phyloP scores from a whole-genome alignment of 2,888 invertebrate species.

The Caenorhabditis drosophilae region DNA sequence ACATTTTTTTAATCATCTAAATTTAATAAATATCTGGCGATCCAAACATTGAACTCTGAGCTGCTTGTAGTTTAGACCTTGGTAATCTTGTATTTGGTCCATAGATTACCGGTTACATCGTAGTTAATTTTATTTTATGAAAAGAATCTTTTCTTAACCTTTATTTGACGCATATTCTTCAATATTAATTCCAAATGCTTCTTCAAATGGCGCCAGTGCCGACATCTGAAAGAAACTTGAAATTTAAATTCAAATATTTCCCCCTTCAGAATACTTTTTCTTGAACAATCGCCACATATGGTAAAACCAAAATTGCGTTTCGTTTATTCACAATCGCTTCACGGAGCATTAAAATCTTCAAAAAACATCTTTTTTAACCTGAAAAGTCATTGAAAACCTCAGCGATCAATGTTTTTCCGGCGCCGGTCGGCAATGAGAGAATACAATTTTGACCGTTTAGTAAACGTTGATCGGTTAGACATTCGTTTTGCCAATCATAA shows the following conservation, averaged over 20 bases:
- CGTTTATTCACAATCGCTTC: conserved; percentile 82
- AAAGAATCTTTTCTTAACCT: no score
- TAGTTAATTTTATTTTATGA: no score
- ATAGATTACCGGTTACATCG: no score
- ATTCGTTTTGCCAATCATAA: conserved; percentile 89
- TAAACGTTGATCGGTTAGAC: conserved; percentile 81
- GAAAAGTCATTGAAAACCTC: conserved; percentile 76
- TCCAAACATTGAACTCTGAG: no score
- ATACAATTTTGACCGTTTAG: conserved; percentile 81
- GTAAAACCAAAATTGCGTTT: conserved; percentile 87
- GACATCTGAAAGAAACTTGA: conserved; percentile 76
- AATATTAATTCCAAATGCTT: conserved; percentile 84
- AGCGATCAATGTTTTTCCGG: conserved; percentile 94
- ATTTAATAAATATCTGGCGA: no score
- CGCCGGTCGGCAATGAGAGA: conserved; percentile 92
- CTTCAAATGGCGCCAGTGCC: conserved; percentile 84
- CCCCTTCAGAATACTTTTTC: conserved; percentile 79
- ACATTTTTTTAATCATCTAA: no score
- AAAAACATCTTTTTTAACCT: not conserved
- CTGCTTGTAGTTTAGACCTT: no score
- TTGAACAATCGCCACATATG: conserved; percentile 94
- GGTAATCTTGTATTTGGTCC: no score
- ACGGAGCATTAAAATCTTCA: conserved; percentile 78
- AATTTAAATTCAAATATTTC: not conserved
- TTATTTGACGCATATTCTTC: conserved; percentile 90